These are phyloP conservation scores for Xiphophorus couchianus DNA, from an alignment of 2,113 vertebrate species.

Conservation along the genomic window DNA sequence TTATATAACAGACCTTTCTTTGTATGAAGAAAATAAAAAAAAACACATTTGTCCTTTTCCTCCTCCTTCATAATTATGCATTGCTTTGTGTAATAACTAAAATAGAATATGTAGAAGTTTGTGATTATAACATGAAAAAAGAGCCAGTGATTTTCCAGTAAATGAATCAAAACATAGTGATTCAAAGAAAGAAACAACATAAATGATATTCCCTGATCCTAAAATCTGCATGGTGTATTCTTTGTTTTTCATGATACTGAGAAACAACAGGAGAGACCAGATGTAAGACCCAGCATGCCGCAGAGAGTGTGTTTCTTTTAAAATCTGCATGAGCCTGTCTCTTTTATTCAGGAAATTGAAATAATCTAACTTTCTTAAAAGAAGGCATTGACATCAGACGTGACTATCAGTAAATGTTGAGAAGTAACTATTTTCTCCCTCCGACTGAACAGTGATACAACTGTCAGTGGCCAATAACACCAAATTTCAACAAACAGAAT, in stretches of 20 bases:
- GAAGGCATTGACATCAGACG: too few relatives aligned
- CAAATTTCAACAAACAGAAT: too few relatives aligned
- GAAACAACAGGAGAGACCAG: background rate
- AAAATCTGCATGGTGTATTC: background rate
- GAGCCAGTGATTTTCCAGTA: too few relatives aligned
- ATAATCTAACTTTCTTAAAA: background rate
- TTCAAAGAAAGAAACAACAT: background rate
- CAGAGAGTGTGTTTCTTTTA: background rate
- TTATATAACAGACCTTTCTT: too few relatives aligned
- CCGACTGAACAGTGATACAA: background rate
- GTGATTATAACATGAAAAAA: too few relatives aligned
- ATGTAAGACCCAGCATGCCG: constrained; percentile 2
- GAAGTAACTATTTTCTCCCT: background rate
- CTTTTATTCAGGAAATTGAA: background rate
- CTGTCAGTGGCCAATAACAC: too few relatives aligned
- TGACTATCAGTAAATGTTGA: background rate
- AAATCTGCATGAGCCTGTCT: background rate
- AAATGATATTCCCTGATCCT: background rate
- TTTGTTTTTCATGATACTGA: background rate
- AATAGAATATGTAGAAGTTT: too few relatives aligned
- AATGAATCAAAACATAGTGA: too few relatives aligned
- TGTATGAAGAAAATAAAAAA: too few relatives aligned
- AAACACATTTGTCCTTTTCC: too few relatives aligned
- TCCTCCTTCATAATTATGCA: too few relatives aligned
- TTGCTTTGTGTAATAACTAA: too few relatives aligned